A percentile compares a stretch with the other conserved stretches of the same genome.
phyloP scores from a whole-genome alignment of 2,113 vertebrate species.

The Neogale vison region DNA sequence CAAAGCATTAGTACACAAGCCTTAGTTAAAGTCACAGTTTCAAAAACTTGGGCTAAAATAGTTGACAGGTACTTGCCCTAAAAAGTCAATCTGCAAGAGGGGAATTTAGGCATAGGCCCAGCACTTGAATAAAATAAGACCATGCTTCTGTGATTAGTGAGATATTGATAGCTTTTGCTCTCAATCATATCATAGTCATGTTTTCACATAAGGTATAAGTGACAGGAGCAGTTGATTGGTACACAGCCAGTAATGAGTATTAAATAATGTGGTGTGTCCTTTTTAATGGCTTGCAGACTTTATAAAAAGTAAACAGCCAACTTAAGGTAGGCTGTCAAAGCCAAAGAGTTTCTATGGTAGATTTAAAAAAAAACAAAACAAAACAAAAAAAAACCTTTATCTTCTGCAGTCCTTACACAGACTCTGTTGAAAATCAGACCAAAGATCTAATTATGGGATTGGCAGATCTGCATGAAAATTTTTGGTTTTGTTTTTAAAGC shows the following conservation, averaged over 20 bases:
- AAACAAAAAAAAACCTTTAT: background rate
- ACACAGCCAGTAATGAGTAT: background rate
- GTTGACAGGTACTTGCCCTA: background rate
- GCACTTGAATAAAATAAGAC: background rate
- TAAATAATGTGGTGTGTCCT: background rate
- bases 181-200: background rate
- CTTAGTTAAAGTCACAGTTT: background rate
- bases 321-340: background rate
- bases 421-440: conserved; percentile 25
- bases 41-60: background rate
- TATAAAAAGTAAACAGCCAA: background rate
- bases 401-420: background rate
- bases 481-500: background rate
- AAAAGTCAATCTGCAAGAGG: background rate
- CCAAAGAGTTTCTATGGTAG: background rate
- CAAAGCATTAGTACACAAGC: background rate
- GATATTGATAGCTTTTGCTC: background rate
- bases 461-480: background rate
- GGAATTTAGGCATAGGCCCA: background rate
- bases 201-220: background rate
- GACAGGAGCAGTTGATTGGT: background rate
- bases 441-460: background rate
- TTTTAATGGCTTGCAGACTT: background rate
- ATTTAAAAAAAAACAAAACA: background rate
- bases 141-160: background rate